These are phyloP conservation scores for Buphagus erythrorhynchus DNA, from an alignment of 2,797 vertebrate genomes.

Conservation along the genomic window DNA sequence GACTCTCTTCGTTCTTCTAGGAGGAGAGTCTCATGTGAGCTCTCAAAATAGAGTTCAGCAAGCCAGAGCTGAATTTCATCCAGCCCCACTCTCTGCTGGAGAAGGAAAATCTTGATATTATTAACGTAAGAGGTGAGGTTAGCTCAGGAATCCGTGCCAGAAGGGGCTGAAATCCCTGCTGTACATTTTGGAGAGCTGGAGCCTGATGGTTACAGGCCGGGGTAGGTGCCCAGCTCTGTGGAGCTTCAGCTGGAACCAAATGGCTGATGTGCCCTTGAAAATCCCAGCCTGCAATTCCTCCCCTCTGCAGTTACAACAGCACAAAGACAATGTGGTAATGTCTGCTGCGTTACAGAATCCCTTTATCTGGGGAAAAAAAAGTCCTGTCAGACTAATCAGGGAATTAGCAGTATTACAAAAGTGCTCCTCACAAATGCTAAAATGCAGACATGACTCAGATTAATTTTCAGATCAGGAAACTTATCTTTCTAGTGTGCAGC, in stretches of 20 bases:
- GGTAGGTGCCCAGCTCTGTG: constrained; percentile 20
- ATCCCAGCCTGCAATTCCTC: constrained; percentile 19
- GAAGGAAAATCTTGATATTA: constrained; percentile 42
- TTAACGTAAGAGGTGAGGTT: constrained; percentile 48
- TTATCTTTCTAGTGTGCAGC: constrained; percentile 44
- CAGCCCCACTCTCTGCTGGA: constrained; percentile 16
- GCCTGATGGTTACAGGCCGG: neutral
- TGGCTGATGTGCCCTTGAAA: constrained; percentile 13
- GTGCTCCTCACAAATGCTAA: constrained; percentile 58
- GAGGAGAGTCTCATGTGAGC: neutral
- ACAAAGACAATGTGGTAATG: constrained; percentile 69
- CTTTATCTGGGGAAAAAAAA: constrained; percentile 39
- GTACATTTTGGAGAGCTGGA: neutral
- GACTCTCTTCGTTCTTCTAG: neutral
- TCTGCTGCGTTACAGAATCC: constrained; percentile 57
- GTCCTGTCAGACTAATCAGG: constrained; percentile 59
- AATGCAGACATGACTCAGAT: constrained; percentile 72
- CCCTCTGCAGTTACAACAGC: constrained; percentile 48
- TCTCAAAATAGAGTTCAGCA: constrained; percentile 22
- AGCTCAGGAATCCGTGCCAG: neutral
- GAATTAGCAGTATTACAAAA: constrained; percentile 62
- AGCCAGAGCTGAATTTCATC: constrained; percentile 31
- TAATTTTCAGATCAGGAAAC: constrained; percentile 63
- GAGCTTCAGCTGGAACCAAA: constrained; percentile 29
- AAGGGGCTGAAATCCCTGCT: constrained; percentile 17